Conservation (phyloP, 2,888 invertebrate genomes). For the Scaptomyza caliginosa region DNA sequence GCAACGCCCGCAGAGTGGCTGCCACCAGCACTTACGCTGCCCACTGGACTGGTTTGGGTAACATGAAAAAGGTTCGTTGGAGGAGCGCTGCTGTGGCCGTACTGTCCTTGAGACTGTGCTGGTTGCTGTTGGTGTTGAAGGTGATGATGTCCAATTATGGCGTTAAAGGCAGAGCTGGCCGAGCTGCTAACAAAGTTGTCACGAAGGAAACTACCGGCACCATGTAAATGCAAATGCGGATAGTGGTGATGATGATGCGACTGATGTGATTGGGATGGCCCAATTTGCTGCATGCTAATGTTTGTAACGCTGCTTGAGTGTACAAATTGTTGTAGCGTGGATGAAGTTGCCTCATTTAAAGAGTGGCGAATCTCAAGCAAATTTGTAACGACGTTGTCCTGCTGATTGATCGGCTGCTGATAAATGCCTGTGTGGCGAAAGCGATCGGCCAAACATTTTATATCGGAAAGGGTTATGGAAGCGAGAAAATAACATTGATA, state of each 20-base stretch:
- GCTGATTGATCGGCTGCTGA: conserved; percentile 74
- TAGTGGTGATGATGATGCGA: conserved; percentile 65
- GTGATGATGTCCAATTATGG: conserved; percentile 80
- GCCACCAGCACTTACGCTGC: conserved; percentile 82
- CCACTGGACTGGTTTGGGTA: conserved; percentile 28
- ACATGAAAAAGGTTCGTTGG: conserved; percentile 35
- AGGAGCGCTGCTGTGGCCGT: conserved; percentile 23
- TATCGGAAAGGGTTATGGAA: conserved; percentile 33
- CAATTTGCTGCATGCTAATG: conserved; percentile 54
- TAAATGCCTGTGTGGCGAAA: conserved; percentile 78
- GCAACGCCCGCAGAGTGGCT: conserved; percentile 82
- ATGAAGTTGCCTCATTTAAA: conserved; percentile 81
- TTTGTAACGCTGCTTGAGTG: conserved; percentile 72
- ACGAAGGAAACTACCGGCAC: conserved; percentile 79
- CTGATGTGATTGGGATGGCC: conserved; percentile 31
- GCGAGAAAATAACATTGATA: conserved; percentile 30
- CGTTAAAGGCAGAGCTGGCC: conserved; percentile 82
- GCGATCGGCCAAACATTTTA: conserved; percentile 6
- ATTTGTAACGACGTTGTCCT: conserved; percentile 81
- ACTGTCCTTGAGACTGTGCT: conserved; percentile 43
- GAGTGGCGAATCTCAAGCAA: conserved; percentile 82
- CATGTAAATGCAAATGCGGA: conserved; percentile 80
- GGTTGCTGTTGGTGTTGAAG: conserved; percentile 43
- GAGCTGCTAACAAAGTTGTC: conserved; percentile 82
- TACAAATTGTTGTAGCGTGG: conserved; percentile 71